Base-by-base conservation (phyloP, 1,140 invertebrate genomes). In the Drosophila nigrodunni region DNA sequence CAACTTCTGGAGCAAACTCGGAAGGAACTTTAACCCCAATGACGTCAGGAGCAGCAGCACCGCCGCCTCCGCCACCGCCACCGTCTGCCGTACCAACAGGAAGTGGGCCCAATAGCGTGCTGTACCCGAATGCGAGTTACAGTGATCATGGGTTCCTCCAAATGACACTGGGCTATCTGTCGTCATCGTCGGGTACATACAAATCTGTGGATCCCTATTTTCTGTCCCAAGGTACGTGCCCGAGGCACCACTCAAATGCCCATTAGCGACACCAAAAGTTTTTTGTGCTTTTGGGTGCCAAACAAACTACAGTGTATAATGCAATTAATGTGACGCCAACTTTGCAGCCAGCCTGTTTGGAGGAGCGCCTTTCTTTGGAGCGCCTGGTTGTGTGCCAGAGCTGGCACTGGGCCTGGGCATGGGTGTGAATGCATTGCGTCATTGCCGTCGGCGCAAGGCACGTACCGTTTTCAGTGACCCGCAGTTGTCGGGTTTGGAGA, bases 391-490 rank as follows among this genome's bases (percentile, higher is more conserved):
- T 60, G 82, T 92, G 61, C 92, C 92, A 0, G 92, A 92, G 62
- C 25, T 92, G 69, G 92, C 92, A 21, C 82, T 93, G 18, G 93
- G 93, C 3, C 90, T 92, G 65, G 95, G 95, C 68, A 93, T 95
- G 61, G 95, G 94, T 0, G 92, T 95, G 18, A 95, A 94, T 47
- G 96, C 96, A 0, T 93, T 97, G 39, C 98, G 98, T 92, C 97
- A 98, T 82, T 98, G 98, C 92, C 94, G 98, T 7, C 94, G 98
- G 83, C 94, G 98, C 77, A 99, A 99, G 94, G 98, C 98, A 0
- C 94, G 99, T 54, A 99, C 99, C 0, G 99, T 99, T 2, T 99
- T 99, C 93, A 99, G 98, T 59, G 99, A 99, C 92, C 97, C 98
- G 18, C 98, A 99, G 92, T 93, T 99, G 43, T 98, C 97, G 62